Base-by-base conservation (phyloP, 2,888 invertebrate species). In the Phaedon cochleariae region DNA sequence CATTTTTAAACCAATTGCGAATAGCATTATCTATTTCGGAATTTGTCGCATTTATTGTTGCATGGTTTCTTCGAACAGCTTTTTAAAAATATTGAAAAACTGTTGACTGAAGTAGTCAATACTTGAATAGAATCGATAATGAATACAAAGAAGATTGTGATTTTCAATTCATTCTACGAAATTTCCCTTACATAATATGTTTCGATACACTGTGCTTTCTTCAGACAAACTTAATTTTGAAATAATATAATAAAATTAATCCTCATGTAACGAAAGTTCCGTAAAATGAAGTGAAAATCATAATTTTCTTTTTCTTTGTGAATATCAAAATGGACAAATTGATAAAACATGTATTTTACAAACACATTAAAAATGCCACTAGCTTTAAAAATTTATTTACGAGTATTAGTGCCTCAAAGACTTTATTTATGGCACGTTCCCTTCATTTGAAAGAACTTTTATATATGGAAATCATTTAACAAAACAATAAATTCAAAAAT, bases 21-120 rank as follows among this genome's bases (percentile, higher is more conserved):
- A 53, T 53, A 53, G 53, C 26, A 53, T 53, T 53, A 53, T 53
- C 53, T 53, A 53, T 53, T 53, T 53, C 53, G 15, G 29, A 22
- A 29, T 53, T 53, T 31, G 53, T 31, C 26, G 53, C 34, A 31
- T 53, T 53, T 53, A 29, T 29, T 34, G 57, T 57, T 41, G 57
- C 22, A 7, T 34, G 57, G 53, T 53, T 53, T 53, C 53, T 53
- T 29, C 53, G 53, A 53, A 53, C 53, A 0, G 53, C 53, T 34
- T 29, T 29, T 53, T 34, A 29, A 53, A 53, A 53, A 26, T 26
- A 52, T 52, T 52, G 29, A 52, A 52, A 29, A 29, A 29, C 21
- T 52, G 52, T 26, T 52, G 29, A 41, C 15, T 34, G 18, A 52
- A 26, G 17, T 52, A 26, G 15, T 2, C 12, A 18, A 18, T 10